Base-by-base conservation (phyloP, 1,140 invertebrate species). In the Heliothis virescens region DNA sequence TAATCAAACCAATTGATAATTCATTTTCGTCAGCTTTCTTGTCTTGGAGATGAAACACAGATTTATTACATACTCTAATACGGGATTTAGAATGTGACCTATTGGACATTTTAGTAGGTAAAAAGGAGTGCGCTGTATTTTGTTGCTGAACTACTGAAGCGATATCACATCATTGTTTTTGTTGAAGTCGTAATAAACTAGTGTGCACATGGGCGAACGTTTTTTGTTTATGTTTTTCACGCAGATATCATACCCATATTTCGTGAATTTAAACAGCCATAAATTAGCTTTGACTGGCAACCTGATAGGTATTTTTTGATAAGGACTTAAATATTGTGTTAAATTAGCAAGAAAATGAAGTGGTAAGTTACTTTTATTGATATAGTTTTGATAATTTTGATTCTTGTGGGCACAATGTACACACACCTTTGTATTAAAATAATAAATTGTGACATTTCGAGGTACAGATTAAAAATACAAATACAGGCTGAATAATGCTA, bases 11-110 rank as follows among this genome's bases (percentile, higher is more conserved):
- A 41, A 95, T 95, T 52, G 97, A 96, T 63, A 98, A 87, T 87
- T 96, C 95, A 75, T 94, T 95, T 78, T 97, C 95, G 84, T 97
- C 96, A 74, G 97, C 96, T 59, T 95, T 94, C 88, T 96, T 96
- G 71, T 96, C 96, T 90, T 97, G 96, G 86, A 95, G 94, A 87
- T 97, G 96, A 91, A 97, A 97, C 48, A 97, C 91, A 53, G 97
- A 95, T 86, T 91, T 93, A 84, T 94, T 96, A 95, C 78, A 96
- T 87, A 83, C 90, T 84, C 90, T 94, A 69, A 92, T 87, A 83
- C 85, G 89, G 57, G 91, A 91, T 86, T 91, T 93, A 16, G 79
- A 85, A 78, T 88, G 88, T 53, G 84, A 85, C 79, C 89, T 88
- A 34, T 87, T 90, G 97, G 94, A 98, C 98, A 94, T 97, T 96